These are phyloP conservation scores for Tenthredo amoena DNA, from an alignment of 2,888 invertebrate species.

Conservation along the genomic window DNA sequence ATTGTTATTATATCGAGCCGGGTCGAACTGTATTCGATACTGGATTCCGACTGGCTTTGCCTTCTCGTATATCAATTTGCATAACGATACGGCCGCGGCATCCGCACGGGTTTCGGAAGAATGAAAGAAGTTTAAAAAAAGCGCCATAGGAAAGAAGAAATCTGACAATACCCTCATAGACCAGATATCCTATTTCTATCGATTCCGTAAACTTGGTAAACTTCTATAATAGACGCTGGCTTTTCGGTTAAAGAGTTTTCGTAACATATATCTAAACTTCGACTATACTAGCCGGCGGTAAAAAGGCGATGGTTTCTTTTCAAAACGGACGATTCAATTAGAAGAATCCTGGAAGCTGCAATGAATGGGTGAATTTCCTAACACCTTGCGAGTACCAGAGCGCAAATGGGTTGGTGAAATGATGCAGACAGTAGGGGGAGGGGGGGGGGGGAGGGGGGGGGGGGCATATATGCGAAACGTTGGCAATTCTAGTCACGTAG, in stretches of 20 bases:
- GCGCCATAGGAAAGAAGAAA: constrained; percentile 28
- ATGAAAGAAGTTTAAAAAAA: background rate
- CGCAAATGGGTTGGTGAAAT: constrained; percentile 31
- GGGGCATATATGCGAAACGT: constrained; percentile 56
- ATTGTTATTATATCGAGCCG: constrained; percentile 37
- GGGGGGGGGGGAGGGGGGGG: background rate
- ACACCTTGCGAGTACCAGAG: background rate
- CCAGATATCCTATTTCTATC: constrained; percentile 22
- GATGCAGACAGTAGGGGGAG: constrained; percentile 21
- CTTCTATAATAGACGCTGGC: constrained; percentile 30
- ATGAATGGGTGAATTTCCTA: constrained; percentile 36
- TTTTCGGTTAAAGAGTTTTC: constrained; percentile 35
- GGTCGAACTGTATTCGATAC: constrained; percentile 44
- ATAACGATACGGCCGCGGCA: constrained; percentile 7
- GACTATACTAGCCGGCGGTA: background rate
- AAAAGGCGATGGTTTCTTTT: constrained; percentile 37
- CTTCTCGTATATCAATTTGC: constrained; percentile 33
- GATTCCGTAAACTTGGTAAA: constrained; percentile 46
- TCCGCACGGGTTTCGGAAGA: background rate
- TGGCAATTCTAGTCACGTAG: constrained; percentile 65
- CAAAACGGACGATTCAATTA: constrained; percentile 46
- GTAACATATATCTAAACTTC: constrained; percentile 18
- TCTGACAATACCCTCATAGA: constrained; percentile 36
- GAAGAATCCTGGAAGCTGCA: constrained; percentile 28
- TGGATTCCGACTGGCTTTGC: constrained; percentile 1